A percentile compares a stretch with the other conserved stretches of the same genome.
Evolutionary conservation across 64 coral and sea anemone genomes (phyloP).

Genomic region (Pocillopora damicornis): DNA sequence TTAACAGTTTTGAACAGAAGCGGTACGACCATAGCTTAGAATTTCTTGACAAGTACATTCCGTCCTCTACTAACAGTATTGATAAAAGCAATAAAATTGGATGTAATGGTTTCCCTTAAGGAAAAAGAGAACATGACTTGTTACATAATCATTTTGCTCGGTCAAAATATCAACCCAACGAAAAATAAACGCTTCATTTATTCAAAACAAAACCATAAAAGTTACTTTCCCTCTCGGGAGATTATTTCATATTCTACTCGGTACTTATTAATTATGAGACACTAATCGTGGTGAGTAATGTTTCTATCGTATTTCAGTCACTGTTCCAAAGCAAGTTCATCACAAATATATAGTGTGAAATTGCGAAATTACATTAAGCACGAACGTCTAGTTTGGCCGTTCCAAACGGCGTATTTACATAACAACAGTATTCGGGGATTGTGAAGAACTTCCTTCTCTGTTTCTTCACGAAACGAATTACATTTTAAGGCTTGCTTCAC

Average conservation of each 20-base stretch:
- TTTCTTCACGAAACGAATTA: not conserved
- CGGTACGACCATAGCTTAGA: not conserved
- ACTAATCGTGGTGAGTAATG: not conserved
- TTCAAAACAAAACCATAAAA: not conserved
- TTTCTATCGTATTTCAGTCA: not conserved
- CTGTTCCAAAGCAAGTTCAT: not conserved
- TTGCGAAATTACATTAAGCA: conserved; percentile 21
- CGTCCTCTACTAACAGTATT: not conserved
- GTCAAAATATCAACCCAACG: not conserved
- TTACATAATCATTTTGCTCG: not conserved
- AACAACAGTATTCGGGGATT: not conserved
- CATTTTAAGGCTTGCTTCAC: too few relatives aligned
- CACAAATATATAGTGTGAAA: not conserved
- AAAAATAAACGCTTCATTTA: conserved; percentile 7
- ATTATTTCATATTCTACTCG: too few relatives aligned
- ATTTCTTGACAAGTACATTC: not conserved
- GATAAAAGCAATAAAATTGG: not conserved
- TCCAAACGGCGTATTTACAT: not conserved
- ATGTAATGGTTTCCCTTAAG: not conserved
- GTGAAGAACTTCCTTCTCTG: not conserved
- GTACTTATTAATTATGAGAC: not conserved
- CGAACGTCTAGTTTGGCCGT: not conserved
- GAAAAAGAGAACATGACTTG: not conserved
- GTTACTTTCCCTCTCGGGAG: not conserved
- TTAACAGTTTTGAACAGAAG: conserved; percentile 18